Percentiles rank a stretch among this genome's conserved stretches.
Conservation (phyloP, 1,140 invertebrate genomes). For the Carposina sasakii region DNA sequence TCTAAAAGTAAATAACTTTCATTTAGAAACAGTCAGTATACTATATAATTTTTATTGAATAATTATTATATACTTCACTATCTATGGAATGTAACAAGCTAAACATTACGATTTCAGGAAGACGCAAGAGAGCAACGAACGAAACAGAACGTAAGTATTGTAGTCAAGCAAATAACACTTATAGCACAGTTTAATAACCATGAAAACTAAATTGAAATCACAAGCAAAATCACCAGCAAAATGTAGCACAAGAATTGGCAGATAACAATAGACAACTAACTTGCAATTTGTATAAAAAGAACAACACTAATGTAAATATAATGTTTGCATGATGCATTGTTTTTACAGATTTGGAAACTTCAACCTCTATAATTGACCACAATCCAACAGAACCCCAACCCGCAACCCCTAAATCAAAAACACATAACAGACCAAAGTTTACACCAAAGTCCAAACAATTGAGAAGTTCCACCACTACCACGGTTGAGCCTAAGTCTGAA, state of each 20-base stretch:
- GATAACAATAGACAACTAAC: constrained; percentile 18
- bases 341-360: constrained; percentile 67
- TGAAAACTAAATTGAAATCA: constrained; percentile 21
- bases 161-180: constrained; percentile 5
- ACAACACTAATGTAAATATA: constrained; percentile 24
- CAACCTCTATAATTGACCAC: constrained; percentile 65
- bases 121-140: no score
- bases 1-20: no score
- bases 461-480: constrained; percentile 38
- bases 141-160: no score
- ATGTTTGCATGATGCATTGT: constrained; percentile 50
- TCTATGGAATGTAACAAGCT: no score
- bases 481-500: constrained; percentile 59
- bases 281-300: constrained; percentile 14
- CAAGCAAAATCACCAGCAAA: constrained; percentile 1
- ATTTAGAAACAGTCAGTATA: no score
- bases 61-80: no score
- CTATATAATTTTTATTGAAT: no score
- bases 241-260: neutral
- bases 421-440: constrained; percentile 55
- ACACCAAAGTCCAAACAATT: constrained; percentile 55
- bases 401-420: constrained; percentile 65
- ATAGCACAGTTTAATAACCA: constrained; percentile 9
- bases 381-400: constrained; percentile 51
- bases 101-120: no score